Conservation (phyloP, 2,113 vertebrate species). For the Callospermophilus lateralis region DNA sequence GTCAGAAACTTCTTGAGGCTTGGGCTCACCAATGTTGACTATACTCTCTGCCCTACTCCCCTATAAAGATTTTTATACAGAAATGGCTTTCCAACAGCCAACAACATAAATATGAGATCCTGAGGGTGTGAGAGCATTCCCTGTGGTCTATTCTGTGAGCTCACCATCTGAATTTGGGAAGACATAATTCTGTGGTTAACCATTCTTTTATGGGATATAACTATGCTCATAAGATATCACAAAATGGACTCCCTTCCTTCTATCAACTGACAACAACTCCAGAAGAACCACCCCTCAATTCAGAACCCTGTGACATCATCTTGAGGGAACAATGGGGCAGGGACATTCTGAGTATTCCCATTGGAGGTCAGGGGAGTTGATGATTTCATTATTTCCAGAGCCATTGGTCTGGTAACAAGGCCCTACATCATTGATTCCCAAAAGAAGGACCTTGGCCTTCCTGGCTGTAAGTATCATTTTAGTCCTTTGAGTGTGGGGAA, state of each 20-base stretch:
- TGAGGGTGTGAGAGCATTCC: not conserved
- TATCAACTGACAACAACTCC: not conserved
- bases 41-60: not conserved
- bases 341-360: too few relatives aligned
- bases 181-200: not conserved
- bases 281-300: not conserved
- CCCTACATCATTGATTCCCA: too few relatives aligned
- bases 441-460: too few relatives aligned
- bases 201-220: not conserved
- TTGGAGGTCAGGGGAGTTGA: too few relatives aligned
- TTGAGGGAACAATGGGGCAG: too few relatives aligned
- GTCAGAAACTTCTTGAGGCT: not conserved
- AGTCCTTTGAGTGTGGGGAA: too few relatives aligned
- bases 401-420: too few relatives aligned
- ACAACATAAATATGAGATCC: not conserved
- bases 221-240: not conserved
- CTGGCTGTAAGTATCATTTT: too few relatives aligned
- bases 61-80: not conserved
- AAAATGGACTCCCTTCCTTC: not conserved
- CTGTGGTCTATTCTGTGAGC: not conserved
- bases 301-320: slow-evolving; percentile 64
- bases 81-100: not conserved
- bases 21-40: not conserved
- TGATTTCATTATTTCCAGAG: too few relatives aligned
- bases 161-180: not conserved